phyloP scores from a whole-genome alignment of 1,140 invertebrate species.

The Brachionus sp. region DNA sequence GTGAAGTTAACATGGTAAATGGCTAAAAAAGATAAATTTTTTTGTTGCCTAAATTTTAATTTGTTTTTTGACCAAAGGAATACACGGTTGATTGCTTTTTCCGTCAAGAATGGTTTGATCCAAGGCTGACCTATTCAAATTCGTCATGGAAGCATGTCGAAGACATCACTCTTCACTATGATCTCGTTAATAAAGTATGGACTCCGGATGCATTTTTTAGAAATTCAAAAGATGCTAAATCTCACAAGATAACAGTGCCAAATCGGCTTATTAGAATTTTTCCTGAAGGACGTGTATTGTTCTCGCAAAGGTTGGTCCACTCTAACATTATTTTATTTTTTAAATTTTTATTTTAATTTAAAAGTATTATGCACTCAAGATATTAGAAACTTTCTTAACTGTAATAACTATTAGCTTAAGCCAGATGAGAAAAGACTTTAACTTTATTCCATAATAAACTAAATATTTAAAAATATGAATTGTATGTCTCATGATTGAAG shows the following conservation, averaged over 20 bases:
- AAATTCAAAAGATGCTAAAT: constrained; percentile 65
- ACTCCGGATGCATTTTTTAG: constrained; percentile 69
- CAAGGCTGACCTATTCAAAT: constrained; percentile 73
- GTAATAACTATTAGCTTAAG: no score
- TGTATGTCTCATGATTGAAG: no score
- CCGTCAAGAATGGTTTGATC: constrained; percentile 95
- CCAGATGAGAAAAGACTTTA: no score
- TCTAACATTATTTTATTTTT: neutral
- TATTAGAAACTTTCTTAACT: no score
- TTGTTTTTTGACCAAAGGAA: constrained; percentile 67
- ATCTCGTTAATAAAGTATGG: constrained; percentile 63
- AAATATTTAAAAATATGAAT: no score
- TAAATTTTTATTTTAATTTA: no score
- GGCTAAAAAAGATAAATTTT: neutral
- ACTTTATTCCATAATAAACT: no score
- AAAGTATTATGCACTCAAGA: no score
- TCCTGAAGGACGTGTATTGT: constrained; percentile 65
- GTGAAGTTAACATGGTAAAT: constrained; percentile 46
- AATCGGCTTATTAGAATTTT: constrained; percentile 68
- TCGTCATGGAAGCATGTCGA: constrained; percentile 64
- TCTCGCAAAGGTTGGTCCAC: constrained; percentile 56
- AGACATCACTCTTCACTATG: constrained; percentile 62
- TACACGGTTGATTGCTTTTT: constrained; percentile 98
- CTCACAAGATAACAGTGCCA: constrained; percentile 62
- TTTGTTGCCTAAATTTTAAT: neutral